These are phyloP conservation scores for Spea bombifrons DNA, from an alignment of 2,113 vertebrate genomes.

Conservation along the genomic window DNA sequence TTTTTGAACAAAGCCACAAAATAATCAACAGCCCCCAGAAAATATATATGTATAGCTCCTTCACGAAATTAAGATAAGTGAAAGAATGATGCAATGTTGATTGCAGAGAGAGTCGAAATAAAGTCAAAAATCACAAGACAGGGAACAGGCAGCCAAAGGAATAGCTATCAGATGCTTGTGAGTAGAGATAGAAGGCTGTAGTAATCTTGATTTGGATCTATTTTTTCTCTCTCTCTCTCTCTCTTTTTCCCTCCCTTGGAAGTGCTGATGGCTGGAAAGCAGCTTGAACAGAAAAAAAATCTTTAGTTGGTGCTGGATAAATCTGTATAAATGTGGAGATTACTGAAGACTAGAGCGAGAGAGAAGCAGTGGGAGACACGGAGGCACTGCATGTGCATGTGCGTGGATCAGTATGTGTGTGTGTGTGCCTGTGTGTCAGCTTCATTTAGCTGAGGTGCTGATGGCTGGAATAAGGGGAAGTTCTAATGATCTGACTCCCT, in stretches of 20 bases:
- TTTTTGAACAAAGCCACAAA: background rate
- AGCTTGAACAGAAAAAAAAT: conserved; percentile 54
- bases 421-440: conserved; percentile 23
- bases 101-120: conserved; percentile 55
- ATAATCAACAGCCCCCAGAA: conserved; percentile 35
- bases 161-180: conserved; percentile 52
- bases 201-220: conserved; percentile 53
- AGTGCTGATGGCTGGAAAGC: conserved; percentile 59
- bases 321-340: conserved; percentile 71
- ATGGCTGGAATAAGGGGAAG: conserved; percentile 16
- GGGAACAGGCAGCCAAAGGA: conserved; percentile 55
- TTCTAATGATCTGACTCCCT: conserved; percentile 15
- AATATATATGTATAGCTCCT: background rate
- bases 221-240: conserved; percentile 48
- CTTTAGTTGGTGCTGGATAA: conserved; percentile 76
- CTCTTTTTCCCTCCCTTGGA: conserved; percentile 50
- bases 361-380: conserved; percentile 54
- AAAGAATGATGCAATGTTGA: conserved; percentile 45
- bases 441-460: conserved; percentile 22
- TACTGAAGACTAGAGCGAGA: conserved; percentile 64
- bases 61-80: conserved; percentile 48
- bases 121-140: conserved; percentile 59
- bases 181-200: conserved; percentile 49
- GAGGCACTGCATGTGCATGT: conserved; percentile 55
- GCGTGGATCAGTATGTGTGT: conserved; percentile 17